Percentiles rank a stretch among this genome's conserved stretches.
Conservation (phyloP, 2,888 invertebrate species). For the Cerastoderma edule region DNA sequence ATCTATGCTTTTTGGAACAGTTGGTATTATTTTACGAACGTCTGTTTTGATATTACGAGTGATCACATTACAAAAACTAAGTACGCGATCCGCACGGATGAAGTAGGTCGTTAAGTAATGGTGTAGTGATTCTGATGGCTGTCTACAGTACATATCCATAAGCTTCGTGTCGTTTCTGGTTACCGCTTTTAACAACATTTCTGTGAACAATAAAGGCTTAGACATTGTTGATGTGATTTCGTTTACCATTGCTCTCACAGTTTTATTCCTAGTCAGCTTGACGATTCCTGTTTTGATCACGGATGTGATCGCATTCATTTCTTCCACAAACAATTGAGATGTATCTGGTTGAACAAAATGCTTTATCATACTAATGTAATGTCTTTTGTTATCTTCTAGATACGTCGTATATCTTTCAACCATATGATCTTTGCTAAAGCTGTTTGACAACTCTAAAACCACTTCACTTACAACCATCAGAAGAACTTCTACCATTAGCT, state of each 20-base stretch:
- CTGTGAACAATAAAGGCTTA: no score
- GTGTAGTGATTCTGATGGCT: not conserved
- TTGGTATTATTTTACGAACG: not conserved
- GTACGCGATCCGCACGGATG: not conserved
- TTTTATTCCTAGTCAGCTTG: not conserved
- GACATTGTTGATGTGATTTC: no score
- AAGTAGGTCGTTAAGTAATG: not conserved
- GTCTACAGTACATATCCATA: not conserved
- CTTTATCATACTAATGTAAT: not conserved
- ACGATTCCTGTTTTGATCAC: no score
- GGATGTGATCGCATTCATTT: no score
- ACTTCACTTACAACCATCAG: not conserved
- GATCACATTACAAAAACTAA: not conserved
- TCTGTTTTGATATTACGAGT: not conserved
- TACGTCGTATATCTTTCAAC: not conserved
- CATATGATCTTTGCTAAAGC: not conserved
- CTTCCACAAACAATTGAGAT: no score
- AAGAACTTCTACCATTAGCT: not conserved
- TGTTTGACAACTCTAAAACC: not conserved
- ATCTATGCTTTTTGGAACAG: not conserved
- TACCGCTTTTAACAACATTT: no score
- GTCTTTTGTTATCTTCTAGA: not conserved
- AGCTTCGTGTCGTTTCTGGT: not conserved
- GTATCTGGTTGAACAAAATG: no score
- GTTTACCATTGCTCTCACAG: conserved; percentile 5